Evolutionary conservation across 2,797 vertebrate species (phyloP).

Genomic region (Etheostoma nigrum): DNA sequence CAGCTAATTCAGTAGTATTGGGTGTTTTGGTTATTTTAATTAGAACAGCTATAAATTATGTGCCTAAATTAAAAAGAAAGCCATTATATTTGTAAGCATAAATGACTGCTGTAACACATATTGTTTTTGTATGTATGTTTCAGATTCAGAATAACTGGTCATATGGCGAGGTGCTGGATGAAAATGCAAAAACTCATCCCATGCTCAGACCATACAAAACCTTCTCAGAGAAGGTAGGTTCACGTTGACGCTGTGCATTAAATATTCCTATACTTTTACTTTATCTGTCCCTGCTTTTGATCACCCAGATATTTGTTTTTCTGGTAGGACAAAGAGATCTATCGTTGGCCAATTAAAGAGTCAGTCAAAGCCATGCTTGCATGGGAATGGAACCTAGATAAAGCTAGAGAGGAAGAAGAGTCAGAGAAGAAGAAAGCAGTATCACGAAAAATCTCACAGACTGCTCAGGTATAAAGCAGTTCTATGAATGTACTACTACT

Average conservation of each 20-base stretch:
- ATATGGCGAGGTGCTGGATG: conserved; percentile 91
- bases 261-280: not conserved
- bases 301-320: conserved; percentile 15
- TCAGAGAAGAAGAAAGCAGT: conserved; percentile 90
- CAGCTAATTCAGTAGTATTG: not conserved
- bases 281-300: not conserved
- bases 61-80: not conserved
- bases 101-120: not conserved
- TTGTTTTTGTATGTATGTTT: conserved; percentile 21
- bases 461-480: conserved; percentile 86
- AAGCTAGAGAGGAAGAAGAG: conserved; percentile 93
- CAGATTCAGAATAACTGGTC: conserved; percentile 98
- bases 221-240: conserved; percentile 93
- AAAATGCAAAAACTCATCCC: conserved; percentile 93
- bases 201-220: conserved; percentile 98
- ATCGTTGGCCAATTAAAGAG: conserved; percentile 98
- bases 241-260: not conserved
- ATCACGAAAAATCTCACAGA: conserved; percentile 92
- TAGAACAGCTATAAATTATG: not conserved
- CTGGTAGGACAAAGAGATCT: conserved; percentile 96
- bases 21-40: not conserved
- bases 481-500: not conserved
- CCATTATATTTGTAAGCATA: not conserved
- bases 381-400: conserved; percentile 96
- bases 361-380: conserved; percentile 97